Base-by-base conservation (phyloP, 2,888 invertebrate species). In the Pocota personata region DNA sequence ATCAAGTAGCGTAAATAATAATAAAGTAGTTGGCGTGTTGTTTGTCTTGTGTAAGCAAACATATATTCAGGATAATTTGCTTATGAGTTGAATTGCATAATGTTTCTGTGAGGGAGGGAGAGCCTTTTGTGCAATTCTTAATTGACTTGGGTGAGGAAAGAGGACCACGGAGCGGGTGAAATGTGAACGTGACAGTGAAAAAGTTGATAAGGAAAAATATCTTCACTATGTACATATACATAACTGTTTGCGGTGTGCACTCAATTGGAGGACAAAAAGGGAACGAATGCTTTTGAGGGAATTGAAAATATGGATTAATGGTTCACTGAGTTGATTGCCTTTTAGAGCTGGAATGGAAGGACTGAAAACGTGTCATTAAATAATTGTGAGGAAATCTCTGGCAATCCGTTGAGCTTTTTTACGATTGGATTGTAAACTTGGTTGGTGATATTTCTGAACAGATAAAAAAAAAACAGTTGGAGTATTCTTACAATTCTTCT, bases 51-150 rank as follows among this genome's bases (percentile, higher is more conserved):
- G 75, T 86, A 80, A 82, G 76, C 84, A 80, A 82, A 80, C 84
- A 75, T 80, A 75, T 76, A 76, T 76, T 64, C 66, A 76, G 80
- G 84, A 86, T 80, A 86, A 86, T 86, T 86, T 86, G 84, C 80
- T 86, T 86, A 82, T 82, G 80, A 86, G 80, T 71, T 86, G 80
- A 76, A 86, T 86, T 76, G 84, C 76, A 80, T 80, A 76, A 80
- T 72, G 71, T 32, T 43, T 19, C 24, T 57, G 62, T 58, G 58
- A 24, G 50, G 8, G 24, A 14, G 24, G 46, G 21, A 37, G 55
- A 57, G 46, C 52, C 82, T 76, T 86, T 86, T 82, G 84, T 82
- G 76, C 52, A 46, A 80, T 76, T 75, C 69, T 71, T 86, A 86
- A 86, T 86, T 86, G 75, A 75, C 80, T 71, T 32, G 3, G 21